phyloP scores from a whole-genome alignment of 1,140 invertebrate genomes.

The Andricus grossulariae region DNA sequence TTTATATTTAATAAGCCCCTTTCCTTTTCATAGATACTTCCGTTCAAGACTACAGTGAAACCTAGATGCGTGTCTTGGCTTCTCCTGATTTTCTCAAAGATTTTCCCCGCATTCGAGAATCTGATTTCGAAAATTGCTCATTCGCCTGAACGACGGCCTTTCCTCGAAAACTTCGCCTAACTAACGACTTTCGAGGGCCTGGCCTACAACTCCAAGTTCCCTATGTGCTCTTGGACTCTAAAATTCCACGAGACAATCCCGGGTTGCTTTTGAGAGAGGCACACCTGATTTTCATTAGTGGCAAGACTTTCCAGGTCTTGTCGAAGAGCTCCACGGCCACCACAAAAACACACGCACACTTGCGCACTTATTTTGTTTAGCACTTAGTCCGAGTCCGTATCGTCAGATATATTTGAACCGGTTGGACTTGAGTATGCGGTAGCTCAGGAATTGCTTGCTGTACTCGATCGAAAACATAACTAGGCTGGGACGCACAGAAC shows the following conservation, averaged over 20 bases:
- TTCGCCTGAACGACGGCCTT: neutral
- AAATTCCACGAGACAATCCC: too few species aligned
- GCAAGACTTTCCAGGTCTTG: slow-evolving; percentile 73
- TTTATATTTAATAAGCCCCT: too few species aligned
- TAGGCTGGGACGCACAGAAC: slow-evolving; percentile 35
- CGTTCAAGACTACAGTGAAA: too few species aligned
- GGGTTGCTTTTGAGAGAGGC: neutral
- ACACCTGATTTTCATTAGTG: slow-evolving; percentile 5
- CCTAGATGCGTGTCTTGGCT: too few species aligned
- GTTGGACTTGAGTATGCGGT: slow-evolving; percentile 75
- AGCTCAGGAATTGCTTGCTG: slow-evolving; percentile 76
- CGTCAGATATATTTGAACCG: slow-evolving; percentile 76
- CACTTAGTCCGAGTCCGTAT: slow-evolving; percentile 75
- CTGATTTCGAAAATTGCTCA: neutral
- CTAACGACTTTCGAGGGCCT: slow-evolving; percentile 43
- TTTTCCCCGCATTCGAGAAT: too few species aligned
- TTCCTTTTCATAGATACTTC: too few species aligned
- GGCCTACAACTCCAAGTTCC: too few species aligned
- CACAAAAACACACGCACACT: slow-evolving; percentile 47
- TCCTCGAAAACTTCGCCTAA: slow-evolving; percentile 42
- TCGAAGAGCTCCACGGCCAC: slow-evolving; percentile 45
- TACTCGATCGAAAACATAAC: slow-evolving; percentile 75
- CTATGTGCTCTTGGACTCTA: too few species aligned
- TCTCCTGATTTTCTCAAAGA: too few species aligned
- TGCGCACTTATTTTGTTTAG: slow-evolving; percentile 43